Evolutionary conservation across 2,888 invertebrate genomes (phyloP), one percentile per base, ranked within the genome.

Genomic region (Heliconius erato): DNA sequence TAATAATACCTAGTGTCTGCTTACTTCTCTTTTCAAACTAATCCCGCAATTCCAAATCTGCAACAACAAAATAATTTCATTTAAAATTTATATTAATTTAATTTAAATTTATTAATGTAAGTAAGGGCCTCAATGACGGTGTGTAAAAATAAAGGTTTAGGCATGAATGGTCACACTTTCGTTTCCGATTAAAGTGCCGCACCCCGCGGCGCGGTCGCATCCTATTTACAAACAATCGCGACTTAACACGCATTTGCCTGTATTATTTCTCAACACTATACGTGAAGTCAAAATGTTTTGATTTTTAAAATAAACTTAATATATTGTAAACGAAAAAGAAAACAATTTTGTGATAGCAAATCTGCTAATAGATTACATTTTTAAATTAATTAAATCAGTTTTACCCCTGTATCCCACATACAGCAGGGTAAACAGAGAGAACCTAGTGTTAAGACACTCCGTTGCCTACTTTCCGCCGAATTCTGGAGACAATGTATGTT

Each of bases 221-320:
- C 91, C 88, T 88, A 94, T 93, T 94, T 91, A 94, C 94, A 94
- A 94, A 94, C 94, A 94, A 94, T 94, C 91, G 85, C 87, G 86
- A 87, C 87, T 85, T 88, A 86, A 89, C 89, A 88, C 88, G 81
- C 86, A 87, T 87, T 87, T 85, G 86, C 87, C 82, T 86, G 86
- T 86, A 86, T 86, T 87, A 85, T 87, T 85, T 84, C 81, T 71
- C 76, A 74, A 83, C 68, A 83, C 79, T 84, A 82, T 83, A 82
- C 84, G 80, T 44, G 19, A 14, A 63, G 19, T 74, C 68, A 26
- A 79, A 69, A 69, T 77, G 71, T 81, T 63, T 44, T 7, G 9
- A 63, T 63, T 63, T 65, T 32, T 32, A 16, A 23, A 40, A 26
- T 65, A 65, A 26, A 16, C 49, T 40, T 14, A 40, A 65, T 14